Base-by-base conservation (phyloP, 2,888 invertebrate genomes). In the Miltochrista miniata region DNA sequence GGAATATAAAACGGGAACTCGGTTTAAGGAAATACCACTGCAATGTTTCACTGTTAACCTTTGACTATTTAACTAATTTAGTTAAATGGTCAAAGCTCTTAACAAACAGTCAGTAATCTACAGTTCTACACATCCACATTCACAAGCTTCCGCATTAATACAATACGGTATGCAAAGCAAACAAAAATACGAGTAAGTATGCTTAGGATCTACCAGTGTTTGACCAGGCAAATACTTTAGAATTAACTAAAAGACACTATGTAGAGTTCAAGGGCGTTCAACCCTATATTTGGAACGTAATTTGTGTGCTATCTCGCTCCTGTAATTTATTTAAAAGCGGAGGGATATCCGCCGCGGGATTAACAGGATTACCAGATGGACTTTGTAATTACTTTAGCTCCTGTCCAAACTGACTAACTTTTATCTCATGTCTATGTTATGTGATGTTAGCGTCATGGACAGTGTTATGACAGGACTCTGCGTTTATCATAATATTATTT, bases 241-340 rank as follows among this genome's bases (percentile, higher is more conserved):
- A 36, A 39, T 48, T 31, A 50, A 18, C 43, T 51, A 44, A 47
- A 58, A 48, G 34, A 9, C 9, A 39, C 13, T 48, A 38, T 49
- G 36, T 48, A 41, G 49, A 55, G 68, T 68, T 68, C 67, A 68
- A 69, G 67, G 68, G 64, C 68, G 61, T 68, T 69, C 66, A 66
- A 59, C 67, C 59, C 54, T 68, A 66, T 68, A 63, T 61, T 52
- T 65, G 54, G 55, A 46, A 45, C 49, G 45, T 39, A 61, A 55
- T 54, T 56, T 57, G 54, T 64, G 61, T 59, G 58, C 59, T 61
- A 51, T 72, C 67, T 63, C 68, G 60, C 58, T 67, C 64, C 57
- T 63, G 41, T 64, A 72, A 71, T 71, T 72, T 70, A 72, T 72
- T 70, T 67, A 64, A 71, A 68, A 68, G 72, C 70, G 69, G 31